A percentile compares a stretch with the other conserved stretches of the same genome.
Conservation (phyloP, 1,140 invertebrate species). For the Gryon sp. region DNA sequence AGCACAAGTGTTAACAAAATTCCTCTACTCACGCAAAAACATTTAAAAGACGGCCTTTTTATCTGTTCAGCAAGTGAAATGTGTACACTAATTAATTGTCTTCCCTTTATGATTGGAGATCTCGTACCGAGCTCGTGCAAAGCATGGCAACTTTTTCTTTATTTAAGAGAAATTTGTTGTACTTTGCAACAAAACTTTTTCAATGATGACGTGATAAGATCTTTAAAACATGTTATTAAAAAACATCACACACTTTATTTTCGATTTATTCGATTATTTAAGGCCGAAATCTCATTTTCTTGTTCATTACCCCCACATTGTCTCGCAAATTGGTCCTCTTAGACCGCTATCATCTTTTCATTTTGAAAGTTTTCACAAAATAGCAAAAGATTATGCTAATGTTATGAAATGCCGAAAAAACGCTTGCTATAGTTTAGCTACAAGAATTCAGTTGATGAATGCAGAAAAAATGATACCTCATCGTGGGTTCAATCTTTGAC, state of each 20-base stretch:
- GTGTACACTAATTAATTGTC: slow-evolving; percentile 35
- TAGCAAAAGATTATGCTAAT: slow-evolving; percentile 38
- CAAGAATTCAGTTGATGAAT: too few relatives aligned
- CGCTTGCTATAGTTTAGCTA: slow-evolving; percentile 41
- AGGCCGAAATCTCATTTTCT: slow-evolving; percentile 49
- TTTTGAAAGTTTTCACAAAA: slow-evolving; percentile 55
- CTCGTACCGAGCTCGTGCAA: slow-evolving; percentile 37
- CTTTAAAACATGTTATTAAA: too few relatives aligned
- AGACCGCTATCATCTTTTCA: slow-evolving; percentile 33
- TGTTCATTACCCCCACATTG: slow-evolving; percentile 31
- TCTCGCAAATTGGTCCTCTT: slow-evolving; percentile 14
- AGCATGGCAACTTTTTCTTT: slow-evolving; percentile 52
- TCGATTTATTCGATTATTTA: slow-evolving; percentile 5
- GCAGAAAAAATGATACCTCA: too few relatives aligned
- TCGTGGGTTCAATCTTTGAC: too few relatives aligned
- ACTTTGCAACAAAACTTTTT: slow-evolving; percentile 17
- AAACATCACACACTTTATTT: too few relatives aligned
- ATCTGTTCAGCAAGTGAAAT: slow-evolving; percentile 58
- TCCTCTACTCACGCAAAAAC: slow-evolving; percentile 19
- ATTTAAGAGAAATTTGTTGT: slow-evolving; percentile 39
- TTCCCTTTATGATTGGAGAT: slow-evolving; percentile 53
- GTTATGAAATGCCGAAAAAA: slow-evolving; percentile 32
- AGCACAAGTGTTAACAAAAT: slow-evolving; percentile 9
- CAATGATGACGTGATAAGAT: neutral
- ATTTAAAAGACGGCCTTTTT: slow-evolving; percentile 28